Base-by-base conservation (phyloP, 2,888 invertebrate genomes). In the Eledone cirrhosa region DNA sequence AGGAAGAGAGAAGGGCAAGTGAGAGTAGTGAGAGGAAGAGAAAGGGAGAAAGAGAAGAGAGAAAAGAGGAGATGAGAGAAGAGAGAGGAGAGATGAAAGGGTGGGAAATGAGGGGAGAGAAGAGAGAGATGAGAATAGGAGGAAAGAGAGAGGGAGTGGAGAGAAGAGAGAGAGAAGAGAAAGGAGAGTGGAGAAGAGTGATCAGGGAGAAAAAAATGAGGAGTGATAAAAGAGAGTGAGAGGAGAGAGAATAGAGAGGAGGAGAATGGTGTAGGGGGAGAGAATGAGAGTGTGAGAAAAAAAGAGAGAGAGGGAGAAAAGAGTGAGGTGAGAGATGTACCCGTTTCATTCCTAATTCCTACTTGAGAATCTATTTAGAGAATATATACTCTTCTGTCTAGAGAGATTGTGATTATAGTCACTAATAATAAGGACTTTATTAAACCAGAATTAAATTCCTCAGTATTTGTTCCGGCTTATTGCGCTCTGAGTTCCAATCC, bases 1-100 rank as follows among this genome's bases (percentile, higher is more conserved):
- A 53, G 79, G 7, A 78, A 53, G 63, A 59, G 59, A 31, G 79
- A 59, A 77, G 53, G 79, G n/a, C 29, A 78, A 59, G 19, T 63
- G 53, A 53, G 47, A 77, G 78, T 78, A 31, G 78, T 48, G 79
- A 78, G 78, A 48, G 79, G 47, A 77, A 79, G 78, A 31, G 78
- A 79, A 53, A 78, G 78, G 59, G 78, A 3, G 79, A 78, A 8
- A 29, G 78, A 47, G 59, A 22, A 78, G 41, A 41, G 33, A 48
- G 24, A 77, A 78, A 2, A 48, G 2, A 48, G 22, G n/a, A 69
- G 16, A 5, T 69, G n/a, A 69, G 27, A 27, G 27, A 29, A 69
- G n/a, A 24, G 27, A 69, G 3, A 2, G 16, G 16, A n/a, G 27
- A n/a, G n/a, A 69, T 16, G 29, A 29, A 69, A 29, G 29, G 19